phyloP scores from a whole-genome alignment of 2,113 vertebrate species.

The Copsychus sechellarum region DNA sequence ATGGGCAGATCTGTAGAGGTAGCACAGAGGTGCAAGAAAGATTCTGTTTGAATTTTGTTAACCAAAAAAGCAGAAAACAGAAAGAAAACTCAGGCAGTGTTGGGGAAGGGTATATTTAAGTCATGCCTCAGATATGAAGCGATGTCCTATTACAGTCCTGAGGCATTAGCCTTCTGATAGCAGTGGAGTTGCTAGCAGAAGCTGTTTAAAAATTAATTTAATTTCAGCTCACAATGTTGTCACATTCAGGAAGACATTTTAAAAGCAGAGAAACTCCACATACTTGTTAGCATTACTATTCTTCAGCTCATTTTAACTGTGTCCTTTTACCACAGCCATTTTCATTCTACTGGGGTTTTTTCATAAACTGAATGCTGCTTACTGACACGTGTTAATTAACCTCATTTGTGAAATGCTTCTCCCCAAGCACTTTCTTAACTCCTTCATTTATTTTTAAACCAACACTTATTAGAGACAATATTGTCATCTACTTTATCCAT shows the following conservation, averaged over 20 bases:
- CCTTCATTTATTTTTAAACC: not conserved
- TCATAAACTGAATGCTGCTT: not conserved
- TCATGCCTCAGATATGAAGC: not conserved
- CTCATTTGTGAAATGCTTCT: not conserved
- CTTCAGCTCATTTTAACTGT: not conserved
- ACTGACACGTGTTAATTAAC: constrained; percentile 12
- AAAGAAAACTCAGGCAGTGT: not conserved
- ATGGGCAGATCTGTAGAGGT: not conserved
- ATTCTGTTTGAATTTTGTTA: not conserved
- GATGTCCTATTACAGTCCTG: not conserved
- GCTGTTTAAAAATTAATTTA: constrained; percentile 19
- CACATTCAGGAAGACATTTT: not conserved
- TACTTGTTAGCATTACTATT: not conserved
- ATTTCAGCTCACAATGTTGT: not conserved
- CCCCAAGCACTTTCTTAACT: not conserved
- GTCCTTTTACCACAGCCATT: not conserved
- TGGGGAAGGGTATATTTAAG: not conserved
- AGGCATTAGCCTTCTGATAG: not conserved
- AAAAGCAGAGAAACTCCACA: not conserved
- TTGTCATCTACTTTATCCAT: not conserved
- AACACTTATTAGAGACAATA: not conserved
- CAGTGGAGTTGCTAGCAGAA: not conserved
- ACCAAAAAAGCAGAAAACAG: not conserved
- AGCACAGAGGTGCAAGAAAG: not conserved
- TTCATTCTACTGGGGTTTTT: not conserved